A percentile compares a stretch with the other conserved stretches of the same genome.
Conservation (phyloP, 2,888 invertebrate species). For the Cloeon dipterum region DNA sequence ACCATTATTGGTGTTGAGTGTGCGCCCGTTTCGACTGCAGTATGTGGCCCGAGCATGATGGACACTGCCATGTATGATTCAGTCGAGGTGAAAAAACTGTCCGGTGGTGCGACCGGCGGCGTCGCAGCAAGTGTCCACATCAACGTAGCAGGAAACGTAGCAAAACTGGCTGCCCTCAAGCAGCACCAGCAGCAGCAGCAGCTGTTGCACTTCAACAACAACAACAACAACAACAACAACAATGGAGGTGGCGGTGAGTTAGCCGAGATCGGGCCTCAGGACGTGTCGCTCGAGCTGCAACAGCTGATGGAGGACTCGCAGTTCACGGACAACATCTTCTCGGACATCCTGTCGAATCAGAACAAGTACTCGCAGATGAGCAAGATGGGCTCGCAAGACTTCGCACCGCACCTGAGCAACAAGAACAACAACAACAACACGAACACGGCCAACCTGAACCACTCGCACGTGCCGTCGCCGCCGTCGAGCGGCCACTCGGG, state of each 20-base stretch:
- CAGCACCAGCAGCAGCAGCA: conserved; percentile 48
- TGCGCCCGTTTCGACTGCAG: no score
- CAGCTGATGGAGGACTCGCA: conserved; percentile 77
- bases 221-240: conserved; percentile 1
- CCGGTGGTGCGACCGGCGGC: background rate
- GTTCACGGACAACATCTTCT: conserved; percentile 68
- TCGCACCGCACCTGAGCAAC: background rate
- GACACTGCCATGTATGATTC: conserved; percentile 1
- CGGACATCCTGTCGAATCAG: conserved; percentile 42
- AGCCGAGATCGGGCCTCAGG: conserved; percentile 75
- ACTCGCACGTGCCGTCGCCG: conserved; percentile 7
- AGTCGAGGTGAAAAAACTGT: background rate
- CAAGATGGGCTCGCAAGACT: background rate
- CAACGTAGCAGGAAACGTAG: conserved; percentile 1
- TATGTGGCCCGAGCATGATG: background rate
- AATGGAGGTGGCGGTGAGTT: conserved; percentile 33
- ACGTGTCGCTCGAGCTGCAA: conserved; percentile 78
- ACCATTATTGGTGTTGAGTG: no score
- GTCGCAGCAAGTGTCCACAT: background rate
- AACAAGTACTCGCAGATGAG: no score
- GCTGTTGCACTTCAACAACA: conserved; percentile 31
- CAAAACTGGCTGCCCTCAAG: conserved; percentile 17
- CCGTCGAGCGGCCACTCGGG: conserved; percentile 4
- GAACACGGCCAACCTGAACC: conserved; percentile 16
- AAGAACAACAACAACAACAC: background rate